These are phyloP conservation scores for Dreissena polymorpha DNA, from an alignment of 1,140 invertebrate species.

Conservation along the genomic window DNA sequence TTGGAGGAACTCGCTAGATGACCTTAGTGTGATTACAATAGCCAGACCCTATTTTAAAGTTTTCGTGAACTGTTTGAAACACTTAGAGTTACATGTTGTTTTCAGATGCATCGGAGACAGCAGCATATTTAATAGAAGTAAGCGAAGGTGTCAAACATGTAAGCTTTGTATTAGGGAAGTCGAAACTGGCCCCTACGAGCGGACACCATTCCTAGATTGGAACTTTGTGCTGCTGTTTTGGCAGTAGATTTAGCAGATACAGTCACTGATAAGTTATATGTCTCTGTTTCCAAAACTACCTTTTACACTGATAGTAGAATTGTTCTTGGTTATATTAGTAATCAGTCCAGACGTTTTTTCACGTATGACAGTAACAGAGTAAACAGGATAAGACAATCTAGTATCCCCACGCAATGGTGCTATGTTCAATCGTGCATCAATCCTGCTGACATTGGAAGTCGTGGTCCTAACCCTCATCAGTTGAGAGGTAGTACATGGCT, in stretches of 20 bases:
- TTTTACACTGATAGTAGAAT: constrained; percentile 36
- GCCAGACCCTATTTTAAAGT: too few species aligned
- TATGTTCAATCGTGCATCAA: too few species aligned
- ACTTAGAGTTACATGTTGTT: constrained; percentile 45
- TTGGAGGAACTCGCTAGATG: too few species aligned
- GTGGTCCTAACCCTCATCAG: not conserved
- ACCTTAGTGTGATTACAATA: too few species aligned
- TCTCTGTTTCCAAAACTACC: not conserved
- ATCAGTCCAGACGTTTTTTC: constrained; percentile 20
- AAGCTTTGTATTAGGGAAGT: too few species aligned
- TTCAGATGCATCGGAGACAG: constrained; percentile 48
- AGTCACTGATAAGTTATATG: constrained; percentile 12
- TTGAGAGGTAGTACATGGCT: not conserved
- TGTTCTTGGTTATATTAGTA: constrained; percentile 30
- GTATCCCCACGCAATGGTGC: not conserved
- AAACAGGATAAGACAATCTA: constrained; percentile 16
- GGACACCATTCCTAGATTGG: constrained; percentile 51
- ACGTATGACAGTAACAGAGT: constrained; percentile 42
- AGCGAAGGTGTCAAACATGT: not conserved
- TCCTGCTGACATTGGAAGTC: too few species aligned
- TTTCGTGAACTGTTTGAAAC: not conserved
- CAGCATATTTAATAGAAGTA: constrained; percentile 4
- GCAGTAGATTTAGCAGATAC: constrained; percentile 40
- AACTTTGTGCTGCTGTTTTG: constrained; percentile 52
- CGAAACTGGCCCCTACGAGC: too few species aligned